Evolutionary conservation across 2,113 vertebrate species (phyloP), one percentile per base, ranked within the genome.

Genomic region (Pachyramphus minor): DNA sequence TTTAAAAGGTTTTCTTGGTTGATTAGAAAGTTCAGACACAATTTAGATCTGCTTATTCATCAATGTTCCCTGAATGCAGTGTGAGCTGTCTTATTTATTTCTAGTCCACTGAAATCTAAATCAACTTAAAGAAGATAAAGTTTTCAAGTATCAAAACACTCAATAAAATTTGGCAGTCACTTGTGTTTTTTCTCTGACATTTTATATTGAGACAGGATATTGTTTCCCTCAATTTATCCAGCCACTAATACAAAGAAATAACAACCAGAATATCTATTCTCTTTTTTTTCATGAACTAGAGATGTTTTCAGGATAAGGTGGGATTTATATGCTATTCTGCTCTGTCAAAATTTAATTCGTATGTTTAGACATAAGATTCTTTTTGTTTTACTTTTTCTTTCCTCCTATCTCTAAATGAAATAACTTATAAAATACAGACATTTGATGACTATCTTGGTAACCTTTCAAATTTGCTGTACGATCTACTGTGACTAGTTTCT

Each of bases 41-140:
- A 87, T 86, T 87, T 76, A 77, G 35, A 90, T 53, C 41, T 76
- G 53, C 60, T 95, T 83, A 63, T 71, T 74, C 62, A 28, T 28
- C 37, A 79, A 3, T 11, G 35, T 89, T 93, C 69, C 33, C 63
- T 64, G 69, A 14, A 41, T 91, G 90, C 67, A 81, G 37, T 64
- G 27, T 87, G 41, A 81, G 23, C 52, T 84, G 45, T 66, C 73
- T 86, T 88, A 55, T 83, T 60, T 75, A 87, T 96, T 92, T 91
- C 79, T 89, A 92, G 47, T 88, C 94, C 89, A 89, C 28, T 90
- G 83, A 93, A 89, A 86, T 87, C 45, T 84, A 90, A 90, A 79
- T 76, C 76, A 84, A 21, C 59, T 89, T 94, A 82, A 96, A 87
- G 66, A 90, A 87, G 49, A 44, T 59, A 45, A 63, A 52, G 25